Evolutionary conservation across 2,888 invertebrate genomes (phyloP).

Genomic region (Anorthoa munda): DNA sequence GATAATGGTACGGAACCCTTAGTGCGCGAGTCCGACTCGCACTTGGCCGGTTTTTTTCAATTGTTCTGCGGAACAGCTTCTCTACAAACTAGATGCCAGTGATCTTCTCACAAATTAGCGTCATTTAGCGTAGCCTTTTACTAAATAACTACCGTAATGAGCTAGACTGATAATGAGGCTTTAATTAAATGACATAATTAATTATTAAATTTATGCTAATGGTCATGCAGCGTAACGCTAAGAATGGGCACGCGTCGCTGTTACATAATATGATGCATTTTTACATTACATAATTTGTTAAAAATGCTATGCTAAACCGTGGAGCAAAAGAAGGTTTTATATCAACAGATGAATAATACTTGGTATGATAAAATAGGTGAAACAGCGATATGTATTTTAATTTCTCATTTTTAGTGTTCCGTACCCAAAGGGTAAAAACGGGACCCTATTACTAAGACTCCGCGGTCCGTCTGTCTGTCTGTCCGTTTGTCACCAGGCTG

Average conservation of each 20-base stretch:
- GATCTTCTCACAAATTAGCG: slow-evolving; percentile 17
- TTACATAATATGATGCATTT: slow-evolving; percentile 44
- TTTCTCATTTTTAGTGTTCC: too few relatives aligned
- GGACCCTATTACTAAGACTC: too few relatives aligned
- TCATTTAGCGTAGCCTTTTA: slow-evolving; percentile 21
- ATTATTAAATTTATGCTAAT: slow-evolving; percentile 34
- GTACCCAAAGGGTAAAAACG: too few relatives aligned
- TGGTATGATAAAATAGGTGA: neutral
- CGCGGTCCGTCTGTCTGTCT: too few relatives aligned
- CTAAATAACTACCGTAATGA: slow-evolving; percentile 19
- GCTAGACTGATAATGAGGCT: slow-evolving; percentile 22
- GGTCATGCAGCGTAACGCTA: slow-evolving; percentile 28
- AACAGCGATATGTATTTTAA: too few relatives aligned
- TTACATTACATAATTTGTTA: slow-evolving; percentile 16
- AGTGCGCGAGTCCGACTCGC: too few relatives aligned
- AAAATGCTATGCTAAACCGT: slow-evolving; percentile 8
- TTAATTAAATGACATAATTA: slow-evolving; percentile 37
- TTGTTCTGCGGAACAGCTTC: neutral
- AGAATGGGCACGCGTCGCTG: slow-evolving; percentile 30
- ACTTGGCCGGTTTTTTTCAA: too few relatives aligned
- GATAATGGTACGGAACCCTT: too few relatives aligned
- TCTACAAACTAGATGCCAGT: neutral
- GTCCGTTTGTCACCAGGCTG: too few relatives aligned
- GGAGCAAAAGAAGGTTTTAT: neutral
- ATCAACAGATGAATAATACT: neutral